Evolutionary conservation across 2,888 invertebrate species (phyloP), one percentile per base, ranked within the genome.

Genomic region (Petrolisthes cinctipes): DNA sequence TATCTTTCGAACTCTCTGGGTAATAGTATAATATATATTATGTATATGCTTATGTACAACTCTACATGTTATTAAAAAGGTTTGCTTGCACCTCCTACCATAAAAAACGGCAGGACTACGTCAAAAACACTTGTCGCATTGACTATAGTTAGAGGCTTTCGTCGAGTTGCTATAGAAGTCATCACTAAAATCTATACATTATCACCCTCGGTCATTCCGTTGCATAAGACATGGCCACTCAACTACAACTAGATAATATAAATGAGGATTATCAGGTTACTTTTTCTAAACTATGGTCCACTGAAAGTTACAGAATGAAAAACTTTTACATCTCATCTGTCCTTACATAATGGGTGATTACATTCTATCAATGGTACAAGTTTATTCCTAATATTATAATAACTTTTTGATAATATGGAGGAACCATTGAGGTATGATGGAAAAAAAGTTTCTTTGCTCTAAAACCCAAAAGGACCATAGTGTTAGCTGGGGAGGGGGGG

Each of bases 1-100:
- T n/a, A 53, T 54, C n/a, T n/a, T 78, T 66, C n/a, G 78, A 51
- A 11, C 54, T 51, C 51, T 6, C 71, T 20, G 20, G 71, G n/a
- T n/a, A n/a, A 71, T 71, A n/a, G 17, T n/a, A 78, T 78, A n/a
- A 71, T 71, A 71, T 71, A 71, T 71, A 11, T 71, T 73, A 17
- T 71, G 20, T 71, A 71, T 71, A 71, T 71, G n/a, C n/a, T 71
- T 71, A 81, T 81, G 66, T 81, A 81, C 81, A 81, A 14, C 23
- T 81, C 80, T 81, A 81, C 51, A 81, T n/a, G n/a, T 81, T 81
- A 81, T 81, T 7, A 80, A 57, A 66, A 81, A 81, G 6, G 80
- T 80, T 23, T 80, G 61, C 80, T 80, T 66, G 81, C 51, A 81
- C 66, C 81, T 23, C 37, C 37, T 71, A 66, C 81, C 66, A 37